Evolutionary conservation across 37 sponge, comb jelly and placozoan species (phyloP).

Genomic region (Geodia barretti): DNA sequence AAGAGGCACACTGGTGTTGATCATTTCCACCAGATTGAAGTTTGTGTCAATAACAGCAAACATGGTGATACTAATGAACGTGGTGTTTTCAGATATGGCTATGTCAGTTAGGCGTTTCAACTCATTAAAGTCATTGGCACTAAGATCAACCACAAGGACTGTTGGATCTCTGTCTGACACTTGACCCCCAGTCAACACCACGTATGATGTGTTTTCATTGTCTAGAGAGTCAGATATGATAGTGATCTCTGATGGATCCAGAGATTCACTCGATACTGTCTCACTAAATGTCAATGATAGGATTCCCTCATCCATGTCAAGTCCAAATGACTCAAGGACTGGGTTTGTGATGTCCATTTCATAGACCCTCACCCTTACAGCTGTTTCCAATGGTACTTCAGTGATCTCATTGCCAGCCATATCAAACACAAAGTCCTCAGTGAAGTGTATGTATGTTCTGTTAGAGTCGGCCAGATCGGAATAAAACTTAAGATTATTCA

Average conservation of each 20-base stretch:
- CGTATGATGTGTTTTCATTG: background rate
- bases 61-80: constrained; percentile 67
- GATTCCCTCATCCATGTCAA: constrained; percentile 71
- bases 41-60: constrained; percentile 68
- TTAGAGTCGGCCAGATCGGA: constrained; percentile 48
- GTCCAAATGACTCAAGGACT: constrained; percentile 53
- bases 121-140: constrained; percentile 56
- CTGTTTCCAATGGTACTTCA: constrained; percentile 1
- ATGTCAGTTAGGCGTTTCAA: constrained; percentile 57
- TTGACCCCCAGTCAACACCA: constrained; percentile 46
- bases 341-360: constrained; percentile 72
- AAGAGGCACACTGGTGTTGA: constrained; percentile 30
- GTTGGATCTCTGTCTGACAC: constrained; percentile 60
- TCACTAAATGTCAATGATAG: constrained; percentile 80
- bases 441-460: constrained; percentile 61
- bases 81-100: constrained; percentile 65
- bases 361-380: constrained; percentile 34
- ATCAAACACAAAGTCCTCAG: constrained; percentile 53
- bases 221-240: constrained; percentile 26
- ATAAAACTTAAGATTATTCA: constrained; percentile 69
- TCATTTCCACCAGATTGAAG: constrained; percentile 45
- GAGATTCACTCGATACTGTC: constrained; percentile 61
- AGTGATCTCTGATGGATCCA: constrained; percentile 53
- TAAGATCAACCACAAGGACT: constrained; percentile 25
- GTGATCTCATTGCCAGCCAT: constrained; percentile 27